Evolutionary conservation across 2,797 vertebrate species (phyloP).

Genomic region (Rhinoraja longicauda): DNA sequence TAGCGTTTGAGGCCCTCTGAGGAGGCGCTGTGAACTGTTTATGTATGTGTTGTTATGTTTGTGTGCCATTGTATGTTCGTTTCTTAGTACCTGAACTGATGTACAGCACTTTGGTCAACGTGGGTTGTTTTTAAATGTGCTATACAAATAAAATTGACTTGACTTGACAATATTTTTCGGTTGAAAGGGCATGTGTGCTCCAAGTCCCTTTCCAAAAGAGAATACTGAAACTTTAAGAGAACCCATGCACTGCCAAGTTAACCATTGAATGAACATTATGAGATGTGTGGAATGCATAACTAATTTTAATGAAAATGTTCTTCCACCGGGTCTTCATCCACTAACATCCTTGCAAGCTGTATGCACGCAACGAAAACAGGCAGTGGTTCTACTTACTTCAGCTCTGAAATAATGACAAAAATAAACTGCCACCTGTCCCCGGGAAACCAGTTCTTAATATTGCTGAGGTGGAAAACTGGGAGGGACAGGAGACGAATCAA

Average conservation of each 20-base stretch:
- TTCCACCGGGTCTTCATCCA: background rate
- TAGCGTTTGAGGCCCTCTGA: too few species aligned
- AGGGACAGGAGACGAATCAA: background rate
- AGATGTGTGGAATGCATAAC: background rate
- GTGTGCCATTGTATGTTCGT: too few species aligned
- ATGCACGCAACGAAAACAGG: background rate
- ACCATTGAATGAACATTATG: background rate
- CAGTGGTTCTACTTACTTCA: background rate
- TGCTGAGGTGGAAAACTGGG: background rate
- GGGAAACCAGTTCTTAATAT: background rate
- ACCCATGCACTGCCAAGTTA: background rate
- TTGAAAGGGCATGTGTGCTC: background rate
- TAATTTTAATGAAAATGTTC: background rate
- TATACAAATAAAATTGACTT: too few species aligned
- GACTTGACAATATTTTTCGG: background rate
- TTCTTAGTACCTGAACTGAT: too few species aligned
- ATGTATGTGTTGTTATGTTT: too few species aligned
- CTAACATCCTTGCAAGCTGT: background rate
- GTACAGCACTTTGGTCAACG: too few species aligned
- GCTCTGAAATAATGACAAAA: background rate
- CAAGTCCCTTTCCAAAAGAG: background rate
- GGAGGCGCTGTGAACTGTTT: too few species aligned
- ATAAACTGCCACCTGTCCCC: background rate
- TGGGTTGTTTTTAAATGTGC: too few species aligned
- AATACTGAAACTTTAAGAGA: background rate